Evolutionary conservation across 1,140 invertebrate genomes (phyloP), one percentile per base, ranked within the genome.

Genomic region (Cotesia chilonis): DNA sequence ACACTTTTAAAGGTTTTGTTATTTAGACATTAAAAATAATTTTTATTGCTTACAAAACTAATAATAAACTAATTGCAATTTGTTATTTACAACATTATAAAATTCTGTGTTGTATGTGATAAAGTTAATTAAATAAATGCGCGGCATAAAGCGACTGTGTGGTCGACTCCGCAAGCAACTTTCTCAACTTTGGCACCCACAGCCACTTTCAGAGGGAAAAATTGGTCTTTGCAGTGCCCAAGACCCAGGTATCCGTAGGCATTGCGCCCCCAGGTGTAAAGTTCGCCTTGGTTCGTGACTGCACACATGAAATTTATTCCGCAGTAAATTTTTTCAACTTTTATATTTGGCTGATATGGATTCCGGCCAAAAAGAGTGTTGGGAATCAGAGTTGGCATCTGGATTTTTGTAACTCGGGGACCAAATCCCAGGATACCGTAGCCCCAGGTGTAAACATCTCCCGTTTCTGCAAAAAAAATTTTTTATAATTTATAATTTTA

Each of bases 191-290:
- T 87, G 4, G 92, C 94, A 64, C 93, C 93, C 41, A 97, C 82
- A 5, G 92, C 85, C 37, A 95, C 93, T 90, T 93, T 95, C 4
- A 96, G 88, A 28, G 96, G 96, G 83, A 97, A 98, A 87, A 89
- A 92, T 82, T 98, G 96, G 84, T 97, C 92, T 67, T 93, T 91
- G 2, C 80, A 77, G 79, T 93, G 87, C 0, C 95, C 94, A 55
- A 98, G 84, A 0, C 97, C 97, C 4, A 99, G 85, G 80, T 92
- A 94, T 0, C 93, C 93, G 75, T 90, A 89, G 78, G 91, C 91
- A 85, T 98, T 98, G 78, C 91, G 89, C 4, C 96, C 97, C 97
- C 96, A 99, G 79, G 91, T 94, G 78, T 93, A 98, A 1, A 98
- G 83, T 87, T 96, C 93, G 7, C 95, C 94, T 37, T 84, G 83